Percentiles rank a stretch among this genome's conserved stretches.
phyloP scores from a whole-genome alignment of 1,140 invertebrate species.

The Trichonephila clavata region DNA sequence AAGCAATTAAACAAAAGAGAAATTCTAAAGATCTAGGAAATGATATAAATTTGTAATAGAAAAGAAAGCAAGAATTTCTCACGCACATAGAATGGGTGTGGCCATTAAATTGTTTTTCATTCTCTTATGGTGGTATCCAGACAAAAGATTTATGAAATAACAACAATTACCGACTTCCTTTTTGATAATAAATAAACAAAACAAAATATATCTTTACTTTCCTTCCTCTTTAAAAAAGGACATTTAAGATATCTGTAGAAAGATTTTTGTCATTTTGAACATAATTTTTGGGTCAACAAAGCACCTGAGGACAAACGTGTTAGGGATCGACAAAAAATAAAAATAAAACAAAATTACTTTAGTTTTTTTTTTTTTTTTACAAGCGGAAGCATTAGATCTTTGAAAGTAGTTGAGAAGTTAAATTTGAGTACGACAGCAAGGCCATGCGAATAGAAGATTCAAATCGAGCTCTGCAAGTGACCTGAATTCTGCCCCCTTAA shows the following conservation, averaged over 20 bases:
- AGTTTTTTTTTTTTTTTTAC: neutral
- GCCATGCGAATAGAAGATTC: neutral
- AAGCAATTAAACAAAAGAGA: neutral
- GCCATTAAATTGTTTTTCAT: neutral
- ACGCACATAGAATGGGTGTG: neutral
- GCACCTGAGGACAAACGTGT: neutral
- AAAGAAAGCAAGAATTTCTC: neutral
- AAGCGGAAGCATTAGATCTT: neutral
- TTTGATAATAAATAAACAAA: neutral
- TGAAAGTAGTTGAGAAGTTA: neutral
- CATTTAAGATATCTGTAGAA: neutral
- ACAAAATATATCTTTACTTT: neutral
- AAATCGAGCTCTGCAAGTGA: neutral
- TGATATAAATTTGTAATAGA: neutral
- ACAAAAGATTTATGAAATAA: neutral
- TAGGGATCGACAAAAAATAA: neutral
- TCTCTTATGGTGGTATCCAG: neutral
- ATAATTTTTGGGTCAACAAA: neutral
- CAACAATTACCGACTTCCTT: neutral
- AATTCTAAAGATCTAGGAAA: neutral
- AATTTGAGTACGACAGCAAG: neutral
- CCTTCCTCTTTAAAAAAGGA: slow-evolving; percentile 11
- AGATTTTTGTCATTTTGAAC: neutral
- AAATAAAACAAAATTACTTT: neutral
- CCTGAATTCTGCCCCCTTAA: neutral